Base-by-base conservation (phyloP, 2,888 invertebrate species). In the Sipha maydis region DNA sequence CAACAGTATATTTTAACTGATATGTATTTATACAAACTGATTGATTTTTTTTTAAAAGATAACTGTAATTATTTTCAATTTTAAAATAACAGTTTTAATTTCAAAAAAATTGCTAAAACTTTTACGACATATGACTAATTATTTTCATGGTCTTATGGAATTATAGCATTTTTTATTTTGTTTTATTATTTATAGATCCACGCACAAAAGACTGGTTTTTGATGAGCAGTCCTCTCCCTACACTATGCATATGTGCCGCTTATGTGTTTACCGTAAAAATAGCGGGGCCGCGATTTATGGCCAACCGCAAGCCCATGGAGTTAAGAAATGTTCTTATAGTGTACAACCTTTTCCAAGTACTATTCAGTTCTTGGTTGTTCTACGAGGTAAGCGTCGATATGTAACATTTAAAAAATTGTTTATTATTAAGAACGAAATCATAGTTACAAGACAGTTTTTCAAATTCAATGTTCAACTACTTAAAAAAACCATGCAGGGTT, bases 141-240 rank as follows among this genome's bases (percentile, higher is more conserved):
- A 17, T 17, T 14, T 1, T 48, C 11, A 48, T 14, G 48, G 8
- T 14, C 48, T 48, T 11, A 71, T 71, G 4, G 17, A 31, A 38
- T 38, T 25, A 31, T 75, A 75, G 1, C 14, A 69, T 71, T 28
- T 11, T 11, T 28, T 28, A 71, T 48, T 56, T 69, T 54, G 67
- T 85, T 78, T 85, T 90, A 84, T 88, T 85, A n/a, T 89, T 78
- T 91, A 94, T 94, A 97, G 97, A 97, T 93, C 94, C 95, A 90
- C 94, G 98, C 92, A 97, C 98, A 91, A 96, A 96, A 92, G 95
- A 95, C 92, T 98, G 97, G 97, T 95, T 96, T 91, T 94, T 98
- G 93, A 98, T 99, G 97, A 95, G 96, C 91, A 97, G 97, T 91
- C 98, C 98, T 90, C 95, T 97, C 92, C 98, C 98, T 91, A 98